A percentile compares a stretch with the other conserved stretches of the same genome.
phyloP scores from a whole-genome alignment of 2,888 invertebrate species.

The Stenotaenia linearis region DNA sequence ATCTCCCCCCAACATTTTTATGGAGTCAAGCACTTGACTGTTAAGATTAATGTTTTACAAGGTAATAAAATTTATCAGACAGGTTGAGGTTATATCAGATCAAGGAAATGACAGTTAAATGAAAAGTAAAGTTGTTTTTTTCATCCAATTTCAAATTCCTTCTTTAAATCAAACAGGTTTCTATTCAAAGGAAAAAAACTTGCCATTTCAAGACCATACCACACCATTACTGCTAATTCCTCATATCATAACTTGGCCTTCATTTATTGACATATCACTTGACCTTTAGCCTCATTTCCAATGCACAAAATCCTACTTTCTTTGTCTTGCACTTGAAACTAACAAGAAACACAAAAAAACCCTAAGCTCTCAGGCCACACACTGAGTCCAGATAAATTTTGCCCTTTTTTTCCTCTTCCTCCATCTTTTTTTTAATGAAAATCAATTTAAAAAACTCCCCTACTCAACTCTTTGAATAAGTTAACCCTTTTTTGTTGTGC shows the following conservation, averaged over 20 bases:
- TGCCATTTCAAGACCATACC: neutral
- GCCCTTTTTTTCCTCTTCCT: too few relatives aligned
- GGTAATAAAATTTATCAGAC: neutral
- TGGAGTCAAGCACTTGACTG: neutral
- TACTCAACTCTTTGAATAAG: neutral
- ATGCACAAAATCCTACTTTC: neutral
- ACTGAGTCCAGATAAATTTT: neutral
- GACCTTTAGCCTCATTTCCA: neutral
- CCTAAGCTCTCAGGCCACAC: neutral
- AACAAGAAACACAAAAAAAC: neutral
- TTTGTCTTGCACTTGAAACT: neutral
- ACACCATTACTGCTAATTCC: neutral
- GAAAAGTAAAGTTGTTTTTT: neutral
- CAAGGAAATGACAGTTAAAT: neutral
- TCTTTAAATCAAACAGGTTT: neutral
- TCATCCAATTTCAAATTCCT: neutral
- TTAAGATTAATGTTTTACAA: neutral
- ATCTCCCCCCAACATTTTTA: neutral
- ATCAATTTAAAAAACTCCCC: neutral
- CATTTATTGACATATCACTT: neutral
- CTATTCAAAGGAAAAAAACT: neutral
- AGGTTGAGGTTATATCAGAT: neutral
- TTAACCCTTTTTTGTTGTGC: neutral
- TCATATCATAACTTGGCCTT: neutral
- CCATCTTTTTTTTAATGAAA: neutral